phyloP scores from a whole-genome alignment of 2,888 invertebrate genomes.

The Altica lythri region DNA sequence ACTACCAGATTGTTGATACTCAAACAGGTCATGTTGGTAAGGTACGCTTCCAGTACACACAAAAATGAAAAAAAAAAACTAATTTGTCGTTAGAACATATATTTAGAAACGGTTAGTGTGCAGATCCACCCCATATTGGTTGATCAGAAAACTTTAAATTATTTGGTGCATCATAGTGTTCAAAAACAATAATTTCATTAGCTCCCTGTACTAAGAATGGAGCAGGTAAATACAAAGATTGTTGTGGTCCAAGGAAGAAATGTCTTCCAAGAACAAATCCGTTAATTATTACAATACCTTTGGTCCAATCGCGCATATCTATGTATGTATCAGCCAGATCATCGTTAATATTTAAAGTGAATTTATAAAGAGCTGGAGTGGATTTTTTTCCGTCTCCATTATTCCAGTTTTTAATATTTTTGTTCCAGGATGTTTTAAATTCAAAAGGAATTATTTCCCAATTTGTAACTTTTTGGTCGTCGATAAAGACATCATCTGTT shows the following conservation, averaged over 20 bases:
- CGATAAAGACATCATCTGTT: slow-evolving; percentile 56
- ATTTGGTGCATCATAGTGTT: slow-evolving; percentile 47
- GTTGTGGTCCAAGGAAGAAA: slow-evolving; percentile 76
- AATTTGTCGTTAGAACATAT: not conserved
- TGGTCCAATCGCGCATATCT: slow-evolving; percentile 79
- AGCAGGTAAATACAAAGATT: slow-evolving; percentile 81
- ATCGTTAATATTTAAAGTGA: slow-evolving; percentile 50
- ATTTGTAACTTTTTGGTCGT: slow-evolving; percentile 51
- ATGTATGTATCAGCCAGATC: slow-evolving; percentile 75
- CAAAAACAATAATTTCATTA: slow-evolving; percentile 53
- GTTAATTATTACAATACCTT: slow-evolving; percentile 84
- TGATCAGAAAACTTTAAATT: slow-evolving; percentile 42
- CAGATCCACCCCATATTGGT: slow-evolving; percentile 41
- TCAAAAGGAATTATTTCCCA: slow-evolving; percentile 61
- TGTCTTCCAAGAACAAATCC: slow-evolving; percentile 85
- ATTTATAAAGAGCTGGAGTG: slow-evolving; percentile 65
- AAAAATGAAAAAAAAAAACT: no score
- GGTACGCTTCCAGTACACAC: no score
- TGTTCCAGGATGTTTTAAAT: slow-evolving; percentile 58
- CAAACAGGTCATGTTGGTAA: no score
- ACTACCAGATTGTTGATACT: no score
- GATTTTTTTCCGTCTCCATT: slow-evolving; percentile 70
- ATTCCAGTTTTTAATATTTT: slow-evolving; percentile 54
- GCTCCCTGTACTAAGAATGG: slow-evolving; percentile 67
- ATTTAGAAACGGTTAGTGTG: not conserved